These are phyloP conservation scores for Serripes groenlandicus DNA, from an alignment of 2,888 invertebrate species.

Conservation along the genomic window DNA sequence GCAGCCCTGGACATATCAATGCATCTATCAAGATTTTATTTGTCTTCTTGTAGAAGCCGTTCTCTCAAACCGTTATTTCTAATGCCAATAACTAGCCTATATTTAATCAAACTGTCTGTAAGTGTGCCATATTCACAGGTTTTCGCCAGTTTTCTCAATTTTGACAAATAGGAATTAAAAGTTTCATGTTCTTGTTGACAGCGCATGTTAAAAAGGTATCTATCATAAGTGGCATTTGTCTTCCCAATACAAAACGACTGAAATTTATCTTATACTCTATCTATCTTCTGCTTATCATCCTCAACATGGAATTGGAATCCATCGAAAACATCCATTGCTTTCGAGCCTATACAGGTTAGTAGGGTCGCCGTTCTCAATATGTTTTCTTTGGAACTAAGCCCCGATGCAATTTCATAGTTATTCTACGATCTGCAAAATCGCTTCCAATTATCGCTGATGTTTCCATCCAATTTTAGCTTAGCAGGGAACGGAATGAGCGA, in stretches of 20 bases:
- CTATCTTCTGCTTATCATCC: slow-evolving; percentile 34
- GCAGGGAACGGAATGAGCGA: slow-evolving; percentile 36
- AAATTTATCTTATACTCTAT: slow-evolving; percentile 44
- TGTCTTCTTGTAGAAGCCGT: slow-evolving; percentile 10
- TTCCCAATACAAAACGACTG: slow-evolving; percentile 39
- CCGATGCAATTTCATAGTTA: slow-evolving; percentile 38
- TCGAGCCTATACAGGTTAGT: slow-evolving; percentile 35
- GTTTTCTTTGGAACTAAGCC: slow-evolving; percentile 8
- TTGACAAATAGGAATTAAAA: slow-evolving; percentile 13
- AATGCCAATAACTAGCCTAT: slow-evolving; percentile 7
- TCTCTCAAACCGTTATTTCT: neutral
- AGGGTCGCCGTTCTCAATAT: slow-evolving; percentile 38
- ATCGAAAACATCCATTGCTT: slow-evolving; percentile 46
- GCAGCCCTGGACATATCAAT: slow-evolving; percentile 17
- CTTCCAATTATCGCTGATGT: slow-evolving; percentile 36
- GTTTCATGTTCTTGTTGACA: slow-evolving; percentile 12
- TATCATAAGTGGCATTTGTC: slow-evolving; percentile 34
- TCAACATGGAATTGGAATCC: slow-evolving; percentile 32
- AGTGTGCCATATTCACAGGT: neutral
- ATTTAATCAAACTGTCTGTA: neutral
- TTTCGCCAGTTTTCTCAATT: slow-evolving; percentile 3
- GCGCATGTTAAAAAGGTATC: slow-evolving; percentile 57
- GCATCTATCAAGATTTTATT: slow-evolving; percentile 14
- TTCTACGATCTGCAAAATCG: slow-evolving; percentile 31
- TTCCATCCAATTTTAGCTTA: slow-evolving; percentile 40